phyloP scores from a whole-genome alignment of 2,797 vertebrate genomes.

The Coilia nasus region DNA sequence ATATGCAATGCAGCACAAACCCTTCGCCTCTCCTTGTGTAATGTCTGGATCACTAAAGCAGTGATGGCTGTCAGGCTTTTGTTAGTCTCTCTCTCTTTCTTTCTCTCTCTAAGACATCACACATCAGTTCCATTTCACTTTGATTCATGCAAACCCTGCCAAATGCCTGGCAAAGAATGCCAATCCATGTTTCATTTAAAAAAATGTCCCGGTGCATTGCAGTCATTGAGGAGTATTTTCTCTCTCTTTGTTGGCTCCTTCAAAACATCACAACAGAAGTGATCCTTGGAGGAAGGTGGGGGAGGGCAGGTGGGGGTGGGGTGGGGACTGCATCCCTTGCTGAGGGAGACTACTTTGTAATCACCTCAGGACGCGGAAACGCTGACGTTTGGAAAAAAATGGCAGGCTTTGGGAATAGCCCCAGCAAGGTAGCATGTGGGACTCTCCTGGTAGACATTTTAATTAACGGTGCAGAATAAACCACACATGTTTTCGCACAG shows the following conservation, averaged over 20 bases:
- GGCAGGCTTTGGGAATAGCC: slow-evolving; percentile 51
- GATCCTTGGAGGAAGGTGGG: slow-evolving; percentile 41
- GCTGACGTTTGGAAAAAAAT: slow-evolving; percentile 48
- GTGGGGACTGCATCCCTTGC: slow-evolving; percentile 38
- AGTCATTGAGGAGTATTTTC: slow-evolving; percentile 27
- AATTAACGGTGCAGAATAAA: slow-evolving; percentile 50
- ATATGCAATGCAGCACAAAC: slow-evolving; percentile 41
- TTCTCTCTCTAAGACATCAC: slow-evolving; percentile 4
- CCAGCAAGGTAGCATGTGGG: slow-evolving; percentile 44
- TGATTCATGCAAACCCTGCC: slow-evolving; percentile 33
- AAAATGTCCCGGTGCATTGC: slow-evolving; percentile 43
- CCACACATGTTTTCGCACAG: slow-evolving; percentile 51
- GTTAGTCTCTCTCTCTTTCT: slow-evolving; percentile 27
- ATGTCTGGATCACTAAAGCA: slow-evolving; percentile 46
- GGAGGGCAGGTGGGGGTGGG: not conserved
- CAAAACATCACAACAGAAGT: slow-evolving; percentile 51
- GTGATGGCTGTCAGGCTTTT: slow-evolving; percentile 44
- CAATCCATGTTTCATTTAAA: slow-evolving; percentile 44
- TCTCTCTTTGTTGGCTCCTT: slow-evolving; percentile 47
- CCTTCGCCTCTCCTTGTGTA: slow-evolving; percentile 45
- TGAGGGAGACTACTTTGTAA: slow-evolving; percentile 43
- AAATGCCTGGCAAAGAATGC: slow-evolving; percentile 23
- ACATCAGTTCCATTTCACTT: slow-evolving; percentile 39
- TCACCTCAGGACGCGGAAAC: slow-evolving; percentile 38
- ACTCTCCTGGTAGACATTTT: slow-evolving; percentile 51